Conservation (phyloP, 2,888 invertebrate genomes). For the Tiliacea citrago region DNA sequence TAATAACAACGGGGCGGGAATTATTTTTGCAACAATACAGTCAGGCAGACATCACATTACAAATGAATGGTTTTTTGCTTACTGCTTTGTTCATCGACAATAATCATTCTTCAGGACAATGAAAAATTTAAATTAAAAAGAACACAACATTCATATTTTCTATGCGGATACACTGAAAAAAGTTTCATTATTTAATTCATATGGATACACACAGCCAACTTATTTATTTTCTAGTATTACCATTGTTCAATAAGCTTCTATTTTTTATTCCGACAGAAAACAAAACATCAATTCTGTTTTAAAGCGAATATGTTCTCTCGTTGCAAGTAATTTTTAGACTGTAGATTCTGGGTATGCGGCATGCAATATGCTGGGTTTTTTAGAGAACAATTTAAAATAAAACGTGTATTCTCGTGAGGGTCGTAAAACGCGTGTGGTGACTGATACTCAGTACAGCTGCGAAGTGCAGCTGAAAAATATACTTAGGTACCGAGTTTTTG, state of each 20-base stretch:
- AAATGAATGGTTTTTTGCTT: slow-evolving; percentile 6
- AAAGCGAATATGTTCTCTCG: slow-evolving; percentile 23
- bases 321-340: slow-evolving; percentile 27
- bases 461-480: slow-evolving; percentile 26
- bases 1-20: background rate
- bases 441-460: slow-evolving; percentile 29
- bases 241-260: slow-evolving; percentile 26
- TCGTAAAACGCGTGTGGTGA: slow-evolving; percentile 43
- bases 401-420: slow-evolving; percentile 37
- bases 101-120: slow-evolving; percentile 9
- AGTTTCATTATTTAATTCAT: background rate
- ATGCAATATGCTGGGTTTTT: slow-evolving; percentile 35
- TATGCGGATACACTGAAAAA: slow-evolving; percentile 11
- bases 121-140: background rate
- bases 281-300: slow-evolving; percentile 34
- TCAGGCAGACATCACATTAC: slow-evolving; percentile 8
- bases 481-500: slow-evolving; percentile 23
- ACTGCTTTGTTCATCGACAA: background rate
- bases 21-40: background rate
- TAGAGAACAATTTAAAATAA: slow-evolving; percentile 34
- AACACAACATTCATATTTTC: background rate
- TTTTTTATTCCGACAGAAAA: slow-evolving; percentile 5
- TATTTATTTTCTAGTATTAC: slow-evolving; percentile 20
- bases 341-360: slow-evolving; percentile 19
- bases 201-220: background rate